Evolutionary conservation across 1,140 invertebrate species (phyloP).

Genomic region (Lucilia cuprina): DNA sequence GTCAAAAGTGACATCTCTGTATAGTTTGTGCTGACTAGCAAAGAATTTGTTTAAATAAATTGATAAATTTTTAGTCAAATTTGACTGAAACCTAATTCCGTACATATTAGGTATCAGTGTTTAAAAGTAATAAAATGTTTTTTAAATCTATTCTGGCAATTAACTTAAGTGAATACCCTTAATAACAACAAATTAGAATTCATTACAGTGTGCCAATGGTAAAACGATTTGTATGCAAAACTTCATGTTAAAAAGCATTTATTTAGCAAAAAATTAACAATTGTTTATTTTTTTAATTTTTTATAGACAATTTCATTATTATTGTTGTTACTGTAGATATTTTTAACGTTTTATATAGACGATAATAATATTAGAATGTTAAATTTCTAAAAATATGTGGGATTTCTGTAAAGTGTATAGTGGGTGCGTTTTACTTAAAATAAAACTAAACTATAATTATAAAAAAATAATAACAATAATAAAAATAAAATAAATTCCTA

Average conservation of each 20-base stretch:
- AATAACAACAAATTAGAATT: neutral
- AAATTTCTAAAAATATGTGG: too few relatives aligned
- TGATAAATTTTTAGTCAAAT: too few relatives aligned
- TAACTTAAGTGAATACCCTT: neutral
- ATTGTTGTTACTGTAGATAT: neutral
- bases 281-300: neutral
- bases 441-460: neutral
- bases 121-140: too few relatives aligned
- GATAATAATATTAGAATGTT: neutral
- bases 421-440: neutral
- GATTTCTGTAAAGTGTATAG: neutral
- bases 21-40: too few relatives aligned
- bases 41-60: too few relatives aligned
- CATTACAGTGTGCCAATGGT: neutral
- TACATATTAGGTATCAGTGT: too few relatives aligned
- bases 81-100: too few relatives aligned
- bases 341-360: neutral
- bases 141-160: too few relatives aligned
- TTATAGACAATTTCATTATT: neutral
- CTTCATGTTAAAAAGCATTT: neutral
- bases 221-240: slow-evolving; percentile 6
- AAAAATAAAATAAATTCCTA: neutral
- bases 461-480: neutral
- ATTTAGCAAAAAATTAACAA: neutral
- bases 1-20: too few relatives aligned